Evolutionary conservation across 1,140 invertebrate genomes (phyloP).

Genomic region (Ips typographus): DNA sequence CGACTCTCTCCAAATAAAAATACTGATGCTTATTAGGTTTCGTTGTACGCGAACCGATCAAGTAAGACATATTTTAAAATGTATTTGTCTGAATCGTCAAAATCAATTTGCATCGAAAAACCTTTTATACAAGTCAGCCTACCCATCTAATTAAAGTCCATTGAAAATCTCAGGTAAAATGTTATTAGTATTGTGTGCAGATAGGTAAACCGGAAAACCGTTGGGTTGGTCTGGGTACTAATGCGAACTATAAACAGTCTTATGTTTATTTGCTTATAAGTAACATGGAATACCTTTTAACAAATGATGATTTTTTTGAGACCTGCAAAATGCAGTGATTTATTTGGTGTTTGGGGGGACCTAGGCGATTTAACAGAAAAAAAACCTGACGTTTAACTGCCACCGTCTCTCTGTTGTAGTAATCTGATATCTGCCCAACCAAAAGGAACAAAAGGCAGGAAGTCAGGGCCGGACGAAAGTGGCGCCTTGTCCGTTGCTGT

Average conservation of each 20-base stretch:
- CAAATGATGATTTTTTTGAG: too few species aligned
- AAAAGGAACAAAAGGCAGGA: slow-evolving; percentile 25
- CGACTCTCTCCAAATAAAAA: too few species aligned
- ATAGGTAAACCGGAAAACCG: slow-evolving; percentile 25
- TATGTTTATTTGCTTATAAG: not conserved
- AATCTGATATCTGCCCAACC: slow-evolving; percentile 24
- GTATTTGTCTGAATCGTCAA: too few species aligned
- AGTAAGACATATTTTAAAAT: too few species aligned
- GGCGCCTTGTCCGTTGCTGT: not conserved
- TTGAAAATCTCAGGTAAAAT: not conserved
- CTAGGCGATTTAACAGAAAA: too few species aligned
- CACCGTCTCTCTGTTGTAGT: slow-evolving; percentile 15
- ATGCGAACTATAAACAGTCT: slow-evolving; percentile 4
- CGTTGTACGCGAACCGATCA: too few species aligned
- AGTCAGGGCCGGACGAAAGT: slow-evolving; percentile 5
- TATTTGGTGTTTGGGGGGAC: too few species aligned
- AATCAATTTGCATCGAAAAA: too few species aligned
- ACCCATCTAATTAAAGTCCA: not conserved
- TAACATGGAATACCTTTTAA: too few species aligned
- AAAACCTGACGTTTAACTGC: not conserved
- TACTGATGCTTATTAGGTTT: too few species aligned
- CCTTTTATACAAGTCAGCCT: too few species aligned
- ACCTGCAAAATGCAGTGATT: too few species aligned
- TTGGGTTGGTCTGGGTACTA: slow-evolving; percentile 7
- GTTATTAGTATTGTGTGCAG: slow-evolving; percentile 13